Base-by-base conservation (phyloP, 2,797 vertebrate species). In the Taeniopygia guttata region DNA sequence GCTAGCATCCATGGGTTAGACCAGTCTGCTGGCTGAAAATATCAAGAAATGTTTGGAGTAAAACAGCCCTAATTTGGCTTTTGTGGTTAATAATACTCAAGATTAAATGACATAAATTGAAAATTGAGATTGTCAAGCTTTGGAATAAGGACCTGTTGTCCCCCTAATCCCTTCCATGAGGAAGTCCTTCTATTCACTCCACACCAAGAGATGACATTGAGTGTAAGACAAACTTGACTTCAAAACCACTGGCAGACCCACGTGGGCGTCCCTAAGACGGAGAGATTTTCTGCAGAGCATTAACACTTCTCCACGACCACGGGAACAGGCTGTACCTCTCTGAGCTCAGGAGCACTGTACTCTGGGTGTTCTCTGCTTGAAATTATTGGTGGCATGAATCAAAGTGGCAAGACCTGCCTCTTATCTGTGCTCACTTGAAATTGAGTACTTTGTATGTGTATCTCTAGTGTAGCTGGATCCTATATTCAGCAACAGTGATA, bases 361-460 rank as follows among this genome's bases (percentile, higher is more conserved):
- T 83, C 60, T 36, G 76, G 25, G 58, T 89, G 34, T 60, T 42
- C 40, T 73, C 59, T 8, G 4, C n/a, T 5, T 55, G 43, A 63
- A 92, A 46, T 79, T 74, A 89, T 29, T 63, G 58, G 70, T 78
- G 36, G 52, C 45, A 76, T 81, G 73, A 93, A 91, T 76, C 87
- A 89, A 89, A 93, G 70, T 52, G 45, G 73, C 69, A 92, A 95
- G 73, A 55, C 55, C 51, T 83, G 58, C 69, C 63, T 59, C 66
- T 86, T 92, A 84, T 54, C 70, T 75, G 38, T 36, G 29, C 73
- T 78, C 73, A 54, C 79, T 76, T 64, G n/a, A 85, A 87, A 79
- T 59, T 64, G 51, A 60, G 52, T 75, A 59, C 59, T 93, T 55
- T 67, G 32, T 78, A 40, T 27, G 43, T 66, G 18, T 74, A 23